Conservation (phyloP, 2,797 vertebrate species). For the Syndactyla subalaris region DNA sequence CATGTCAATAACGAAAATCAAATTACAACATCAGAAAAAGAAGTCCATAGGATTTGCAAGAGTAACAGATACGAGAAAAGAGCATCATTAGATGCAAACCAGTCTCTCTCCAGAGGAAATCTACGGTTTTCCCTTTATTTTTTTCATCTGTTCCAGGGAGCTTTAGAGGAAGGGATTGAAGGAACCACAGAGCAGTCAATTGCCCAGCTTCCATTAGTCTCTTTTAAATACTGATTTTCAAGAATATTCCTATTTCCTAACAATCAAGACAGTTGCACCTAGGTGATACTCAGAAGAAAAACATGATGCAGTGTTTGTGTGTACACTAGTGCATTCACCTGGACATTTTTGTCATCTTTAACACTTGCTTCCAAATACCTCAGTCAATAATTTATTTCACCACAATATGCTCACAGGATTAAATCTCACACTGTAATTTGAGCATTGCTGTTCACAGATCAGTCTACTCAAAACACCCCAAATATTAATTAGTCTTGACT, state of each 20-base stretch:
- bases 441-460: background rate
- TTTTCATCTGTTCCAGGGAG: background rate
- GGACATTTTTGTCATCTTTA: background rate
- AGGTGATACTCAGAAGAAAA: background rate
- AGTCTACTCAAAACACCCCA: background rate
- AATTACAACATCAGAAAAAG: background rate
- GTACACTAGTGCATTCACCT: background rate
- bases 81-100: background rate
- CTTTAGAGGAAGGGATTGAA: background rate
- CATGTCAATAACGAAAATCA: background rate
- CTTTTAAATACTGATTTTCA: background rate
- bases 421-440: background rate
- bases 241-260: background rate
- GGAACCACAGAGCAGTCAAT: background rate
- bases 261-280: background rate
- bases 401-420: background rate
- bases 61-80: background rate
- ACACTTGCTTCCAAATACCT: background rate
- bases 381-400: background rate
- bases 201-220: background rate
- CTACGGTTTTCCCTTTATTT: fast-evolving
- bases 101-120: background rate
- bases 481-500: background rate
- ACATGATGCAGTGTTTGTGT: background rate
- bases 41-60: background rate